Evolutionary conservation across 1,140 invertebrate genomes (phyloP).

Genomic region (Brachionus plicatilis): DNA sequence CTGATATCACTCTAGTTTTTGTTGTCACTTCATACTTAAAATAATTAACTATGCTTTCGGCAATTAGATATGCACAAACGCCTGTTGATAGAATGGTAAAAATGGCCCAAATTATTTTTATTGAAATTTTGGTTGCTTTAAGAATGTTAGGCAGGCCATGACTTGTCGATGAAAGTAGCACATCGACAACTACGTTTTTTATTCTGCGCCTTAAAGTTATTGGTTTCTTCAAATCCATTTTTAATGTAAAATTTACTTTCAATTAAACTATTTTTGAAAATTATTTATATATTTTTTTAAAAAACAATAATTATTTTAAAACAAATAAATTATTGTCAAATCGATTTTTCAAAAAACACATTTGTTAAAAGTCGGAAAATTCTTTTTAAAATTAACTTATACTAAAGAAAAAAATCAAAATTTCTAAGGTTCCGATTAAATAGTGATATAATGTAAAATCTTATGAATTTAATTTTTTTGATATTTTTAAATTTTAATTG

Average conservation of each 20-base stretch:
- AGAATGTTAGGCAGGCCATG: slow-evolving; percentile 19
- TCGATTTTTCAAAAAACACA: too few relatives aligned
- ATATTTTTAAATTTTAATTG: background rate
- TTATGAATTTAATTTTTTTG: too few relatives aligned
- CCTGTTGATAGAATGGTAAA: background rate
- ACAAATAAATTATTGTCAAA: too few relatives aligned
- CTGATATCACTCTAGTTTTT: background rate
- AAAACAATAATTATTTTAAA: background rate
- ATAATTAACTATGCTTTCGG: background rate
- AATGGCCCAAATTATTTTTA: slow-evolving; percentile 15
- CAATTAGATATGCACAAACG: background rate
- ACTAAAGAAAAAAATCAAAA: too few relatives aligned
- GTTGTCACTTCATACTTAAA: background rate
- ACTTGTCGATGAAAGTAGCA: background rate
- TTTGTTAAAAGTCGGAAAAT: too few relatives aligned
- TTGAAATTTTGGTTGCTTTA: background rate
- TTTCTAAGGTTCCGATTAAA: too few relatives aligned
- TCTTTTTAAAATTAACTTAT: too few relatives aligned
- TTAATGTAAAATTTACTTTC: background rate
- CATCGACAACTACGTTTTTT: background rate
- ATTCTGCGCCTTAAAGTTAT: background rate
- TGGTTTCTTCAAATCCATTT: background rate
- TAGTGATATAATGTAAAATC: too few relatives aligned
- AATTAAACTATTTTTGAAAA: background rate
- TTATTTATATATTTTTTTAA: background rate